Evolutionary conservation across 2,797 vertebrate species (phyloP), one percentile per base, ranked within the genome.

Genomic region (Distichodus sexfasciatus): DNA sequence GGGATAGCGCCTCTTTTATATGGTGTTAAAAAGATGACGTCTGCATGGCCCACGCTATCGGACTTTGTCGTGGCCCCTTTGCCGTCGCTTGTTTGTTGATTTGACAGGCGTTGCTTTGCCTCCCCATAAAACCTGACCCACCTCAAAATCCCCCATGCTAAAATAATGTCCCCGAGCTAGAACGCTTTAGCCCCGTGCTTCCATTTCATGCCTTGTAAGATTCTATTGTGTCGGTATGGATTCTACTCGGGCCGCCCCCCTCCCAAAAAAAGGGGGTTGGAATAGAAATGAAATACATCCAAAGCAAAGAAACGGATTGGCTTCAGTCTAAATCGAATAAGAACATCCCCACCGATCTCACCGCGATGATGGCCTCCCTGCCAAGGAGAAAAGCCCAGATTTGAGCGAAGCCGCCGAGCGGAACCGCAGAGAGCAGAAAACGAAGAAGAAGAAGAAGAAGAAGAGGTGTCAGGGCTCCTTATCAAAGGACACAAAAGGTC

Each of bases 141-240:
- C 69, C 55, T 75, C 47, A 75, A 65, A n/a, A 79, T 73, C 72
- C 66, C 74, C 47, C 61, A 61, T 63, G 74, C 43, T 71, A 79
- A 76, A 79, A 74, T 71, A 76, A 68, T 74, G 74, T 68, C 59
- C 64, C 48, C 28, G 48, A 72, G 74, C 67, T 57, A 65, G 36
- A 74, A 76, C 46, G 68, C 71, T 74, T 74, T 57, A 76, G 57
- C 66, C 67, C 21, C 12, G 35, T 62, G 71, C 71, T 79, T 74
- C 68, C 69, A 76, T 79, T 79, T 76, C 77, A 79, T 79, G 77
- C 67, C 71, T 74, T 76, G 77, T 76, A 76, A 79, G 73, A 83
- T 82, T 87, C 90, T 88, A 90, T 90, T 91, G 88, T 89, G 88
- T 90, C 90, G 87, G 88, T 87, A 87, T 86, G 83, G 84, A 88